Evolutionary conservation across 2,113 vertebrate genomes (phyloP).

Genomic region (Heloderma charlesbogerti): DNA sequence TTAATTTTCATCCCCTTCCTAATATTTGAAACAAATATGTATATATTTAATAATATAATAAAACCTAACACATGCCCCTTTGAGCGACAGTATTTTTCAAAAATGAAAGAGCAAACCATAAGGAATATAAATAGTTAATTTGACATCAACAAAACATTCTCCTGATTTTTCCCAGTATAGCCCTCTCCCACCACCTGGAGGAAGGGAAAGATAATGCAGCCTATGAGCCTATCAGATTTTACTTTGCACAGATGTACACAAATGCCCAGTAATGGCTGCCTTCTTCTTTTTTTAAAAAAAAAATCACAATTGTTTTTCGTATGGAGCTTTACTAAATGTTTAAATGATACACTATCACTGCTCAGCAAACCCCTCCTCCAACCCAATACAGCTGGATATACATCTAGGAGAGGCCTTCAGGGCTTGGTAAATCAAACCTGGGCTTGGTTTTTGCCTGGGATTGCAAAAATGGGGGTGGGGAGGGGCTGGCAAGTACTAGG

Average conservation of each 20-base stretch:
- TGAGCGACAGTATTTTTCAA: neutral
- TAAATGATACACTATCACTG: neutral
- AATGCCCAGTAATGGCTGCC: neutral
- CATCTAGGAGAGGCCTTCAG: neutral
- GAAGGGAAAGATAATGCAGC: constrained; percentile 11
- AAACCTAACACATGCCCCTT: neutral
- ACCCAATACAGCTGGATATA: neutral
- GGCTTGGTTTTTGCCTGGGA: neutral
- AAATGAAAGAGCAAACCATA: neutral
- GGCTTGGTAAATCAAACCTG: accelerated
- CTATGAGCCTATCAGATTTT: neutral
- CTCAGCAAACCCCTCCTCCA: neutral
- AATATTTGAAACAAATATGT: neutral
- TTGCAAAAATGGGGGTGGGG: neutral
- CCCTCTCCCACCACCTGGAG: constrained; percentile 41
- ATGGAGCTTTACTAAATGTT: neutral
- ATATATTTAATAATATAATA: neutral
- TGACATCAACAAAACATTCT: neutral
- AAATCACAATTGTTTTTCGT: neutral
- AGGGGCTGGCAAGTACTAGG: neutral
- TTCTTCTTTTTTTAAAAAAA: neutral
- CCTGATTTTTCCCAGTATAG: neutral
- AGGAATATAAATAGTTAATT: neutral
- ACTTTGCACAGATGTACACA: neutral
- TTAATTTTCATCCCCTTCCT: neutral